Conservation (phyloP, 2,888 invertebrate genomes). For the Lasioglossum zephyrum region DNA sequence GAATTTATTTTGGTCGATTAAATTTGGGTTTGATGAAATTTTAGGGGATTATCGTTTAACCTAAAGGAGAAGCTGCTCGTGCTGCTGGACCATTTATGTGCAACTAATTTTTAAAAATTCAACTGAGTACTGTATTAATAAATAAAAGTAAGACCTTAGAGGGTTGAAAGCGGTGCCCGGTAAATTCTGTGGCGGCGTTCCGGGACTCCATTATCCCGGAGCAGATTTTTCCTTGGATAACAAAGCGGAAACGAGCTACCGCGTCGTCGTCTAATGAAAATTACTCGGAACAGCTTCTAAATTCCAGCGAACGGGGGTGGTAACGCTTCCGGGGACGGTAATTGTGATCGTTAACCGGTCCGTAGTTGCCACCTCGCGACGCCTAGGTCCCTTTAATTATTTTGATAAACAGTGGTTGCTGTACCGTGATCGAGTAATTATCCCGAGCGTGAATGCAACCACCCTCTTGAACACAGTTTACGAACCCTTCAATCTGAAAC, state of each 20-base stretch:
- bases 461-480: neutral
- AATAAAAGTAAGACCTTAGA: neutral
- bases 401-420: conserved; percentile 23
- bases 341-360: conserved; percentile 22
- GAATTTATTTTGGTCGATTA: no score
- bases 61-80: no score
- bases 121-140: neutral
- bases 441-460: neutral
- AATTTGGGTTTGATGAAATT: no score
- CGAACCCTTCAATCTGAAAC: neutral
- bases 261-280: conserved; percentile 16
- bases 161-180: neutral
- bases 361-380: no score
- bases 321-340: neutral
- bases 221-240: conserved; percentile 8
- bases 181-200: neutral
- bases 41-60: no score
- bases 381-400: conserved; percentile 22
- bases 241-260: conserved; percentile 1
- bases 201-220: conserved; percentile 6
- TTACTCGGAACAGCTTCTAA: conserved; percentile 32
- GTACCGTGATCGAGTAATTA: conserved; percentile 16
- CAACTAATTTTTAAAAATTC: no score
- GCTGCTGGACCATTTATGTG: no score
- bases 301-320: conserved; percentile 4